Evolutionary conservation across 1,140 invertebrate genomes (phyloP).

Genomic region (Pentalonia nigronervosa): DNA sequence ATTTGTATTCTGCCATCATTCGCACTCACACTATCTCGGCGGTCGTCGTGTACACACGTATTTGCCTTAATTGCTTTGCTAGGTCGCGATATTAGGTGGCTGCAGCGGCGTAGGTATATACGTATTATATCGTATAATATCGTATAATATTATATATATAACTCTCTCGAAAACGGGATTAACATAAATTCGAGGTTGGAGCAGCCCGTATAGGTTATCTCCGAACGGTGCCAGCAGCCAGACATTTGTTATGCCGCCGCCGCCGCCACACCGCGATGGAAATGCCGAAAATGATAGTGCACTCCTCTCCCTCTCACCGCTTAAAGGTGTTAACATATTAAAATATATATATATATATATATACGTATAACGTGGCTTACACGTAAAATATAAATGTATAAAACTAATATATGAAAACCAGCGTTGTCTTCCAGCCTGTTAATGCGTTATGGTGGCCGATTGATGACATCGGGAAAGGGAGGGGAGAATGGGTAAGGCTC

Average conservation of each 20-base stretch:
- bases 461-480: background rate
- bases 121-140: background rate
- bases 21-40: background rate
- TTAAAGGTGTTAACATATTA: background rate
- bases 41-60: background rate
- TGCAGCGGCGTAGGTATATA: background rate
- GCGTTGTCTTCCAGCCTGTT: background rate
- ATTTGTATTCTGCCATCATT: background rate
- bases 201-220: conserved; percentile 4
- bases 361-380: background rate
- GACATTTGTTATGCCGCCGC: background rate
- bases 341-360: background rate
- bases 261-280: background rate
- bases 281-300: background rate
- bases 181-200: conserved; percentile 11
- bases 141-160: background rate
- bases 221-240: background rate
- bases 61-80: conserved; percentile 35
- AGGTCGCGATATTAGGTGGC: conserved; percentile 5
- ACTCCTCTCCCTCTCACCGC: background rate
- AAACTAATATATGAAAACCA: background rate
- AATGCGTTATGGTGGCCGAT: background rate
- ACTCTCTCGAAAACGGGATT: background rate
- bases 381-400: background rate
- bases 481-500: too few relatives aligned